These are phyloP conservation scores for Corvus cornix DNA, from an alignment of 2,113 vertebrate species.

Conservation along the genomic window DNA sequence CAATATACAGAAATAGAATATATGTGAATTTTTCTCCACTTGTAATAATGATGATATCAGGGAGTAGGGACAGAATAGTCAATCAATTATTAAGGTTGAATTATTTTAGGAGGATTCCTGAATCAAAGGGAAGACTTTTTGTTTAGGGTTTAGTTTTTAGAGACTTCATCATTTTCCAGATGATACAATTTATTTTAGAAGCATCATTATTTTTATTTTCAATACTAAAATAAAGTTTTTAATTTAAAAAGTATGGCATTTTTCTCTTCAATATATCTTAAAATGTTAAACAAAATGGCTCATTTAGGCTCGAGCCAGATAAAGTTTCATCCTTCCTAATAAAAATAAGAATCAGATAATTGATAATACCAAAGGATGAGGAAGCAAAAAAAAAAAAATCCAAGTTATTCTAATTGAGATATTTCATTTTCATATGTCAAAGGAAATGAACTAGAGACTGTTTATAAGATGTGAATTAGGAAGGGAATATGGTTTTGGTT, in stretches of 20 bases:
- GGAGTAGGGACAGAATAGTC: neutral
- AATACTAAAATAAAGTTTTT: neutral
- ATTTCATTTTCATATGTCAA: neutral
- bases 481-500: neutral
- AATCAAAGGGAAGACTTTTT: neutral
- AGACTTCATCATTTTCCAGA: neutral
- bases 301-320: neutral
- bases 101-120: neutral
- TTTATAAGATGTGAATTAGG: neutral
- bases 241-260: neutral
- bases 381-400: neutral
- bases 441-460: neutral
- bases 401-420: neutral
- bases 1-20: neutral
- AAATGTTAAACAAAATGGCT: neutral
- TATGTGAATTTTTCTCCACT: neutral
- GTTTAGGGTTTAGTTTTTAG: neutral
- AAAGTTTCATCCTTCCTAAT: neutral
- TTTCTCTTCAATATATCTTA: neutral
- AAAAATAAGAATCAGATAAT: neutral
- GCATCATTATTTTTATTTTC: neutral
- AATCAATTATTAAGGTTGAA: neutral
- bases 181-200: neutral
- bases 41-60: neutral
- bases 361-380: neutral